phyloP scores from a whole-genome alignment of 2,888 invertebrate species.

The Drepanosiphum platanoidis region DNA sequence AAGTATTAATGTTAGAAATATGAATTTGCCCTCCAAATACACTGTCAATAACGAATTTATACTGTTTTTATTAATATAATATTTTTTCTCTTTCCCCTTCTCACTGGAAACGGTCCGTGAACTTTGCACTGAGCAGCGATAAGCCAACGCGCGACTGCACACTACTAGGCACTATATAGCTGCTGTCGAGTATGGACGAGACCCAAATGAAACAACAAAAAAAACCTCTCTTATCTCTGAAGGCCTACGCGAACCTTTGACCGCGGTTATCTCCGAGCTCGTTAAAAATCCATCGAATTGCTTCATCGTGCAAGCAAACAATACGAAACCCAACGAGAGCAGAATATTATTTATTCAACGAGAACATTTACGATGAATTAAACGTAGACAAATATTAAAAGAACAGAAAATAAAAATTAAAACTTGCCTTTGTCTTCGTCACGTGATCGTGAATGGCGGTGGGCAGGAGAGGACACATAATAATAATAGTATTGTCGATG shows the following conservation, averaged over 20 bases:
- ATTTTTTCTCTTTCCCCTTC: background rate
- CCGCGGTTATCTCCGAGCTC: conserved; percentile 51
- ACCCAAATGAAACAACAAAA: conserved; percentile 15
- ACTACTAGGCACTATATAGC: too few relatives aligned
- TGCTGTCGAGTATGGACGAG: background rate
- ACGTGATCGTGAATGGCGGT: background rate
- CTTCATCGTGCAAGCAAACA: conserved; percentile 18
- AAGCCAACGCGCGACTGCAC: background rate
- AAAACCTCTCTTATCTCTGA: conserved; percentile 43
- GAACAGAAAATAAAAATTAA: conserved; percentile 3
- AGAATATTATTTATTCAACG: background rate
- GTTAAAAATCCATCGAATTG: conserved; percentile 55
- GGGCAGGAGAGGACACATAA: background rate
- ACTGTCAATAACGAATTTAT: conserved; percentile 26
- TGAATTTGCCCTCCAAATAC: conserved; percentile 33
- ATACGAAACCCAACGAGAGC: conserved; percentile 1
- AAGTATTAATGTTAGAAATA: background rate
- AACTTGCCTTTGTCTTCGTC: conserved; percentile 26
- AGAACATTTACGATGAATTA: background rate
- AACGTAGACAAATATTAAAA: background rate
- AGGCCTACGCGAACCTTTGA: conserved; percentile 49
- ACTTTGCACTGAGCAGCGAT: conserved; percentile 29
- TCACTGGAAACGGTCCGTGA: conserved; percentile 23
- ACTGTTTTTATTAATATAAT: conserved; percentile 9
- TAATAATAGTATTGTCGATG: background rate